Evolutionary conservation across 2,888 invertebrate species (phyloP).

Genomic region (Leucoma salicis): DNA sequence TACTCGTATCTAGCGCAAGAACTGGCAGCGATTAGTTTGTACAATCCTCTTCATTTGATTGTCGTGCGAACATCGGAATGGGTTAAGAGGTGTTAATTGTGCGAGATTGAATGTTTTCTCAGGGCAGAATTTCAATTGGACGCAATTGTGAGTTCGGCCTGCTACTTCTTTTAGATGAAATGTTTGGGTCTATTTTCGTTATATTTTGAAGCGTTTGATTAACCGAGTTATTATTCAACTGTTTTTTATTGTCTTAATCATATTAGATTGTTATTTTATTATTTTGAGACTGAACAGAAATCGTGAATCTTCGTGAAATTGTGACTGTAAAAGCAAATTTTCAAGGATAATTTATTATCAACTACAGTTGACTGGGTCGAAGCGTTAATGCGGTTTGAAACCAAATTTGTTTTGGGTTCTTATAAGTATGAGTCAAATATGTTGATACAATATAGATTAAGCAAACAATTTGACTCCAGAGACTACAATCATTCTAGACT

Average conservation of each 20-base stretch:
- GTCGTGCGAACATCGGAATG: slow-evolving; percentile 78
- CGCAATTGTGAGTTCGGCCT: slow-evolving; percentile 59
- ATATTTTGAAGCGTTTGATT: not conserved
- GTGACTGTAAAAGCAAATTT: no score
- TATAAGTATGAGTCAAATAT: no score
- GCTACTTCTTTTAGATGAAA: slow-evolving; percentile 23
- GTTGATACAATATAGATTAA: no score
- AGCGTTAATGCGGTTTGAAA: no score
- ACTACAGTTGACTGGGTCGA: no score
- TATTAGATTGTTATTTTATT: no score
- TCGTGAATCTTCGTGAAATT: no score
- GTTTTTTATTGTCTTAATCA: not conserved
- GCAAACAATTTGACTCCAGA: no score
- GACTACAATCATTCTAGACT: no score
- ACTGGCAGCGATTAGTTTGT: slow-evolving; percentile 56
- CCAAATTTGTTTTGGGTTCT: no score
- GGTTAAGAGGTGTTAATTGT: slow-evolving; percentile 84
- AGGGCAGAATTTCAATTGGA: slow-evolving; percentile 79
- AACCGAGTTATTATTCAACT: not conserved
- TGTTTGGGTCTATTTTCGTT: slow-evolving; percentile 10
- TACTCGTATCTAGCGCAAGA: slow-evolving; percentile 29
- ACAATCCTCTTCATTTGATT: slow-evolving; percentile 58
- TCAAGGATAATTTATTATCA: no score
- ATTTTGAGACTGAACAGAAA: no score
- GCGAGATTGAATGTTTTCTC: slow-evolving; percentile 82